These are phyloP conservation scores for Callosobruchus maculatus DNA, from an alignment of 2,888 invertebrate genomes.

Conservation along the genomic window DNA sequence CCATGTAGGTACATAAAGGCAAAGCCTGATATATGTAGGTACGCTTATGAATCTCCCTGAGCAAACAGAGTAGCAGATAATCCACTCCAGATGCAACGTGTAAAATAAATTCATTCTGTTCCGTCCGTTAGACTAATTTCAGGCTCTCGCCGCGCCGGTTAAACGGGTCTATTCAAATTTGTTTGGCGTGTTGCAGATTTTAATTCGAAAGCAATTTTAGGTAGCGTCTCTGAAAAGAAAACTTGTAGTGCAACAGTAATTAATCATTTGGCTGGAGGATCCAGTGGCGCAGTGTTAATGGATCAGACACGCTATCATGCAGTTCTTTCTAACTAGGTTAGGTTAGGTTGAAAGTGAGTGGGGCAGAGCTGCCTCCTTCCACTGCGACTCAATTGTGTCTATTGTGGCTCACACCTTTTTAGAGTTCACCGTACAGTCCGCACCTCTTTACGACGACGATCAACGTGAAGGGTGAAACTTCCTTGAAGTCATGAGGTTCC, in stretches of 20 bases:
- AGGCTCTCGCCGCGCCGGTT: background rate
- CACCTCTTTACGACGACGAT: too few species aligned
- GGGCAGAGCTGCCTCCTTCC: too few species aligned
- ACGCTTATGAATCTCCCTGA: background rate
- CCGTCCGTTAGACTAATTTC: background rate
- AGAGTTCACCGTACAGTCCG: too few species aligned
- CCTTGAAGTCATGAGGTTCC: too few species aligned
- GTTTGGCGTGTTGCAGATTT: background rate
- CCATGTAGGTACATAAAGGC: too few species aligned
- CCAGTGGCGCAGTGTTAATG: background rate
- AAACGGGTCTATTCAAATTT: background rate
- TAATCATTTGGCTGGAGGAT: background rate
- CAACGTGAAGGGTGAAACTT: too few species aligned
- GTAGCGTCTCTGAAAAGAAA: background rate
- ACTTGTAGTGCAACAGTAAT: background rate
- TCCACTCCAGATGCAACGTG: background rate
- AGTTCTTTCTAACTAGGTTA: too few species aligned
- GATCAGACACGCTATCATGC: too few species aligned
- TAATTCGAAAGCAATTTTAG: background rate
- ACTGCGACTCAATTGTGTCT: too few species aligned
- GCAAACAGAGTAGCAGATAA: background rate
- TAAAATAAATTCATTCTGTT: background rate
- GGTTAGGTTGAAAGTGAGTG: too few species aligned
- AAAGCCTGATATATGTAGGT: too few species aligned
- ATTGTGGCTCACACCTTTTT: too few species aligned